Evolutionary conservation across 2,888 invertebrate genomes (phyloP), one percentile per base, ranked within the genome.

Genomic region (Microdon myrmicae): DNA sequence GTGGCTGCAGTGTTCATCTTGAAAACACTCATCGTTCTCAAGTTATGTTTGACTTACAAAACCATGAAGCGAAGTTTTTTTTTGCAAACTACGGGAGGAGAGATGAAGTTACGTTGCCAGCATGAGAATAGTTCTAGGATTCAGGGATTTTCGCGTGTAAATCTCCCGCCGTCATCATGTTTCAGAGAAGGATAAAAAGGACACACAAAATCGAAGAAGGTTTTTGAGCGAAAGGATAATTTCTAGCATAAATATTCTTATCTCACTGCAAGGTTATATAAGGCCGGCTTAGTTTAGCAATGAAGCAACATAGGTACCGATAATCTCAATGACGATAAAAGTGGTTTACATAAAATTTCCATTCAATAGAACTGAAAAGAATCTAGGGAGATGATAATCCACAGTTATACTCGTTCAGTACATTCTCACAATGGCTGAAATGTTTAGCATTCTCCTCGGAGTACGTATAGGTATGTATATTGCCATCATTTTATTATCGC

Each of bases 281-380:
- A 51, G 51, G 49, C 51, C 13, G 39, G 44, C 49, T 64, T 41
- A 45, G 61, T 47, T 64, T 41, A 51, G 61, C 61, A 64, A 41
- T 51, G 45, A 41, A 41, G 58, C 44, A 56, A 45, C 17, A 38
- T 41, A 41, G 43, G 26, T 14, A 22, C 7, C 31, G 13, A 14
- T 20, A 44, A 28, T 25, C 20, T 26, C 39, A 41, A 49, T 45
- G 29, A 51, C 37, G 56, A 56, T 64, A 41, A 58, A 58, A 64
- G 61, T 64, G 56, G 61, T 64, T 64, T 64, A 51, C 61, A 64
- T 64, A 64, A 64, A 56, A 56, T 64, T 56, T 64, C 56, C 61
- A 64, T 64, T 56, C 56, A 58, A 64, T 64, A 56, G 45, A 56
- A 41, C 49, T 41, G 25, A 44, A 25, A 41, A 37, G 56, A 64